phyloP scores from a whole-genome alignment of 2,888 invertebrate species.

The Amiota communis region DNA sequence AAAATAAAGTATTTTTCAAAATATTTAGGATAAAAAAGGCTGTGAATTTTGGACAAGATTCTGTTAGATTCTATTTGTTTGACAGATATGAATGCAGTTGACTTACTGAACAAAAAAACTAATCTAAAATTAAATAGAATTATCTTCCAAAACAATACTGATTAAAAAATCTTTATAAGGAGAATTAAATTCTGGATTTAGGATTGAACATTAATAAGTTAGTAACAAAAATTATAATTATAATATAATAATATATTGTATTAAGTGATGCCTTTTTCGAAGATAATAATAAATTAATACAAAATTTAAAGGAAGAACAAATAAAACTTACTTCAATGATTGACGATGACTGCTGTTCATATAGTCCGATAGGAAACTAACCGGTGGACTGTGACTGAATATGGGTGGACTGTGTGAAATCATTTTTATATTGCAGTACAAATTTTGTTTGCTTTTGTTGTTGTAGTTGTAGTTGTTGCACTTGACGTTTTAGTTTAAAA shows the following conservation, averaged over 20 bases:
- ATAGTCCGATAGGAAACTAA: constrained; percentile 78
- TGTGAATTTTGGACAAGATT: too few relatives aligned
- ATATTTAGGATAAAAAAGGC: too few relatives aligned
- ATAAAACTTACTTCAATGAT: constrained; percentile 69
- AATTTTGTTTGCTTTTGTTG: constrained; percentile 36
- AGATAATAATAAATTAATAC: not conserved
- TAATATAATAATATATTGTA: too few relatives aligned
- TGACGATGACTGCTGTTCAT: constrained; percentile 72
- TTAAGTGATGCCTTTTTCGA: not conserved
- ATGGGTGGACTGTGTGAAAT: constrained; percentile 81
- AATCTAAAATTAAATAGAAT: too few relatives aligned
- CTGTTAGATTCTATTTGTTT: too few relatives aligned
- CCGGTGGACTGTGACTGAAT: constrained; percentile 82
- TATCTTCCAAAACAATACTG: too few relatives aligned
- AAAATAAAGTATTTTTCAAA: too few relatives aligned
- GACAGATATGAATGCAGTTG: too few relatives aligned
- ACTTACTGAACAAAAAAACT: too few relatives aligned
- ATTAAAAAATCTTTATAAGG: too few relatives aligned
- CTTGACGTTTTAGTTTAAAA: constrained; percentile 41
- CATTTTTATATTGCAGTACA: constrained; percentile 76
- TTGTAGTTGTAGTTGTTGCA: constrained; percentile 40
- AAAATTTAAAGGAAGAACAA: not conserved
- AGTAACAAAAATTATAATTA: too few relatives aligned
- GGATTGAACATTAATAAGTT: not conserved
- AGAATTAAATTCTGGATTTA: not conserved